These are phyloP conservation scores for Nemapogon koenigi DNA, from an alignment of 2,888 invertebrate genomes.

Conservation along the genomic window DNA sequence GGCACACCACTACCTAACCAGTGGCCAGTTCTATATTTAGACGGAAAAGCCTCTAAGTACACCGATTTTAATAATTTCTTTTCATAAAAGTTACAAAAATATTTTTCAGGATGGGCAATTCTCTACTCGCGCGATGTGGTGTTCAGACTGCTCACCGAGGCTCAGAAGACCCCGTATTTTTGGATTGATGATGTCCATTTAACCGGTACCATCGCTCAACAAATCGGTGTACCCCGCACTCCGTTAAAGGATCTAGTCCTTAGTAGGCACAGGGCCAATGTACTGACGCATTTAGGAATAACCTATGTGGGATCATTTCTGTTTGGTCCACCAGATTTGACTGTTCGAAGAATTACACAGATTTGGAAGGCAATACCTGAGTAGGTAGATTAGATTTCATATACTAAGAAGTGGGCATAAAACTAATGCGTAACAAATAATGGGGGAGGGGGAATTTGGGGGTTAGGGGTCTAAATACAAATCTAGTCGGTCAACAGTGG, in stretches of 20 bases:
- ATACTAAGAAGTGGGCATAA: neutral
- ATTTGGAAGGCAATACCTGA: constrained; percentile 48
- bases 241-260: constrained; percentile 50
- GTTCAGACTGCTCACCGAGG: constrained; percentile 60
- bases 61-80: too few species aligned
- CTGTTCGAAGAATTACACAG: constrained; percentile 42
- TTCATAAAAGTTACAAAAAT: too few species aligned
- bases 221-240: constrained; percentile 62
- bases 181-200: constrained; percentile 87
- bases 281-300: constrained; percentile 25
- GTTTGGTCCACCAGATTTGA: constrained; percentile 61
- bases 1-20: too few species aligned
- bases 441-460: too few species aligned
- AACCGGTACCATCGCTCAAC: constrained; percentile 68
- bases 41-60: too few species aligned
- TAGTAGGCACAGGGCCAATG: constrained; percentile 24
- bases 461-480: too few species aligned
- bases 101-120: constrained; percentile 65
- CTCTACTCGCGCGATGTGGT: constrained; percentile 71
- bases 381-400: neutral
- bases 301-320: constrained; percentile 44
- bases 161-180: constrained; percentile 71
- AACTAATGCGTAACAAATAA: neutral
- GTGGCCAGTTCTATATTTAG: too few species aligned
- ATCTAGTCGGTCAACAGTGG: too few species aligned